Conservation (phyloP, 2,888 invertebrate genomes). For the Diabrotica balteata region DNA sequence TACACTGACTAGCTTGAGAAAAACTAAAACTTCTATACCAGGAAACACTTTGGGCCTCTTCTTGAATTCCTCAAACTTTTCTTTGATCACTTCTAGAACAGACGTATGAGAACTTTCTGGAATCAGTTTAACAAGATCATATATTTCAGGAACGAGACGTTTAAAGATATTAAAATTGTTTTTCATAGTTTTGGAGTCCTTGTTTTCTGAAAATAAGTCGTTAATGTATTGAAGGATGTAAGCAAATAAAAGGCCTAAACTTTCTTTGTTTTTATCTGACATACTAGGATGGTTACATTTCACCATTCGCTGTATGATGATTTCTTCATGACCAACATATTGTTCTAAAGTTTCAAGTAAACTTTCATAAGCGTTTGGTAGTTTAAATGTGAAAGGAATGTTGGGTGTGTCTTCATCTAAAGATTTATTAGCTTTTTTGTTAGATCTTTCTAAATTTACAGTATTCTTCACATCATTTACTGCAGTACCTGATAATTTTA, state of each 20-base stretch:
- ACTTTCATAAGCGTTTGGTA: conserved; percentile 70
- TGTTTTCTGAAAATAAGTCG: conserved; percentile 65
- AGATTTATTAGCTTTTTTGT: background rate
- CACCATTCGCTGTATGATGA: conserved; percentile 81
- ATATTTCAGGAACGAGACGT: conserved; percentile 64
- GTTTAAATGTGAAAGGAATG: conserved; percentile 66
- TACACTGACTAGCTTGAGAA: conserved; percentile 81
- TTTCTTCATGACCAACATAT: conserved; percentile 67
- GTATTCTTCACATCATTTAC: conserved; percentile 51
- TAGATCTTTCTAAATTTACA: background rate
- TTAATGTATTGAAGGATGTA: conserved; percentile 81
- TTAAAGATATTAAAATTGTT: conserved; percentile 69
- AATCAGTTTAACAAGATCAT: conserved; percentile 76
- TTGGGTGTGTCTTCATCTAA: conserved; percentile 51
- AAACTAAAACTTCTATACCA: conserved; percentile 73
- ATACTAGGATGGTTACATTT: conserved; percentile 88
- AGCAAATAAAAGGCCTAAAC: conserved; percentile 75
- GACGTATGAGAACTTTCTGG: conserved; percentile 72
- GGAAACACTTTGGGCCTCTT: conserved; percentile 69
- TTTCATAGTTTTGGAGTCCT: conserved; percentile 56
- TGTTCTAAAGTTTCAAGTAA: conserved; percentile 66
- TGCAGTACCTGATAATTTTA: conserved; percentile 57
- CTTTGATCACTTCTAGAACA: conserved; percentile 73
- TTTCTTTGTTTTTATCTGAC: conserved; percentile 78
- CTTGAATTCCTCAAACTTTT: conserved; percentile 72